Conservation (phyloP, 2,888 invertebrate genomes). For the Dolichomitus sp. region DNA sequence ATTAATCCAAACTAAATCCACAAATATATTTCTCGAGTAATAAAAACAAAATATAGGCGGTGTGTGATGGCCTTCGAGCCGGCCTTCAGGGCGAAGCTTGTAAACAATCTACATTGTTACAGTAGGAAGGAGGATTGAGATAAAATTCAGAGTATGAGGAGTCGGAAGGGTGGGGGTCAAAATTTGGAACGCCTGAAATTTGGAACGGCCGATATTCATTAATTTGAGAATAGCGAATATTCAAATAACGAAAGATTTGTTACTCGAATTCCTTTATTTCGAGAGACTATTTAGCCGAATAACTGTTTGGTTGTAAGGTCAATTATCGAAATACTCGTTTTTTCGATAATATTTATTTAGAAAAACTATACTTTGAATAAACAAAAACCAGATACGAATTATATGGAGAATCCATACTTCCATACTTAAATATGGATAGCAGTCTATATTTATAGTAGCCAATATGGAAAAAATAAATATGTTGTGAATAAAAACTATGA, state of each 20-base stretch:
- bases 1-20: too few relatives aligned
- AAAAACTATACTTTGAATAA: neutral
- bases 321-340: neutral
- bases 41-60: too few relatives aligned
- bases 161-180: neutral
- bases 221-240: neutral
- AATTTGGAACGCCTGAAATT: neutral
- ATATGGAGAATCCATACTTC: neutral
- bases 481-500: neutral
- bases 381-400: neutral
- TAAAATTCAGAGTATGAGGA: too few relatives aligned
- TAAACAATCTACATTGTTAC: too few relatives aligned
- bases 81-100: too few relatives aligned
- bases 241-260: neutral
- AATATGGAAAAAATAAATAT: neutral
- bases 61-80: too few relatives aligned
- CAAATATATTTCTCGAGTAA: too few relatives aligned
- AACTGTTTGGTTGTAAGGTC: neutral
- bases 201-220: neutral
- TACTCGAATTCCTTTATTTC: neutral
- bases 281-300: neutral
- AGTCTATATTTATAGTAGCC: neutral
- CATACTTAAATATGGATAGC: neutral
- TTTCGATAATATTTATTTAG: neutral
- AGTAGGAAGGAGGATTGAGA: too few relatives aligned